Evolutionary conservation across 1,140 invertebrate genomes (phyloP), one percentile per base, ranked within the genome.

Genomic region (Procambarus virginalis): DNA sequence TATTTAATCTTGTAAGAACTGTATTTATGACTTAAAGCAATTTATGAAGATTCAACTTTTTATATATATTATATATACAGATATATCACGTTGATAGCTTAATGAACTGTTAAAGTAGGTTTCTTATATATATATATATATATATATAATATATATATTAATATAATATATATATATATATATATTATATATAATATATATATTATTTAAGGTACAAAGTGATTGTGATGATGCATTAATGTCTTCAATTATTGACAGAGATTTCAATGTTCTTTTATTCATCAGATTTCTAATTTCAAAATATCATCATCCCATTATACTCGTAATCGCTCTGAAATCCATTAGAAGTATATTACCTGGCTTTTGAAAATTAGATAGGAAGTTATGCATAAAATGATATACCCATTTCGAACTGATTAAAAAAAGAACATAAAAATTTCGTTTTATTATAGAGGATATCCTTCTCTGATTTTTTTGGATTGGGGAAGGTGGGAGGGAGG

Each of bases 261-360:
- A 55, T 60, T 76, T 60, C 64, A 49, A 73, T 55, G 22, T 9
- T 22, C 45, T 55, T 77, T 34, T 60, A 73, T 77, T 73, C 70
- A 58, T 86, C 84, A 76, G 46, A 51, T 76, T 34, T 20, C n/a
- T 51, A 75, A 78, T 51, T 60, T 34, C 70, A 77, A 86, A 86
- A 86, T 58, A 60, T 76, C 64, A 76, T 76, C 84, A 60, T 4
- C 49, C 49, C 73, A 86, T 86, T 86, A 86, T 60, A 76, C 49
- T 46, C 48, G 84, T 46, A 86, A 77, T 86, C 22, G 84, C 48
- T 55, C 51, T 73, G 73, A 60, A 86, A 86, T 86, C 84, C 84
- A 86, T 86, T 86, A 86, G n/a, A 86, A 86, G 84, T 77, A 86
- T 86, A 86, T 86, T 86, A 73, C 73, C 75, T 86, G 51, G 75